Conservation (phyloP, 2,888 invertebrate species). For the Seira sanloemensis region DNA sequence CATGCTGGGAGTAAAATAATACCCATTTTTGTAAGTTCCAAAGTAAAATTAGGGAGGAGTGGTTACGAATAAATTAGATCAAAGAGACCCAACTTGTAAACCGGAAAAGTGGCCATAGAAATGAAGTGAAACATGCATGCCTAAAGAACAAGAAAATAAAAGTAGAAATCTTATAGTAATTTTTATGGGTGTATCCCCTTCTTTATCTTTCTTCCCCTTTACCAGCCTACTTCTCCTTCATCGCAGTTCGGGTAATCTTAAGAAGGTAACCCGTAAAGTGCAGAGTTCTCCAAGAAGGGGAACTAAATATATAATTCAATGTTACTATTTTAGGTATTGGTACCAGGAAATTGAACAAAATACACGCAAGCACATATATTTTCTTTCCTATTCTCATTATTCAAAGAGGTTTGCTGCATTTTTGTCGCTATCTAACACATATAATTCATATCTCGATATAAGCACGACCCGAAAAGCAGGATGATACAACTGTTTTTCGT, state of each 20-base stretch:
- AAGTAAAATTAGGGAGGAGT: constrained; percentile 33
- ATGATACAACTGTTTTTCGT: background rate
- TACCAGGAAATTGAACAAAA: background rate
- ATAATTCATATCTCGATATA: background rate
- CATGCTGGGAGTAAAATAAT: no score
- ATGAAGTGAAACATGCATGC: constrained; percentile 29
- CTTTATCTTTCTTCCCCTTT: constrained; percentile 16
- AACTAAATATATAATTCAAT: background rate
- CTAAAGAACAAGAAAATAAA: constrained; percentile 30
- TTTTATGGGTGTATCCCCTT: constrained; percentile 53
- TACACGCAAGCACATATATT: background rate
- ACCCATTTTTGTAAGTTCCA: background rate
- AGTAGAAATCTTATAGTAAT: constrained; percentile 32
- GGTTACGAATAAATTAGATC: constrained; percentile 9
- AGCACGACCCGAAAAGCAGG: background rate
- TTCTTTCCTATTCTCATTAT: background rate
- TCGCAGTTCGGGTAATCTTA: background rate
- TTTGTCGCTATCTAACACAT: background rate
- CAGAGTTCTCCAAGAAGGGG: constrained; percentile 34
- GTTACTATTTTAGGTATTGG: background rate
- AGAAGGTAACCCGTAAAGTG: constrained; percentile 59
- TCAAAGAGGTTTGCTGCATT: background rate
- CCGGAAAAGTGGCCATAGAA: constrained; percentile 9
- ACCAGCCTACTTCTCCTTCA: no score
- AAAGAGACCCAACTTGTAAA: background rate